Evolutionary conservation across 2,888 invertebrate genomes (phyloP).

Genomic region (Xestia ashworthii): DNA sequence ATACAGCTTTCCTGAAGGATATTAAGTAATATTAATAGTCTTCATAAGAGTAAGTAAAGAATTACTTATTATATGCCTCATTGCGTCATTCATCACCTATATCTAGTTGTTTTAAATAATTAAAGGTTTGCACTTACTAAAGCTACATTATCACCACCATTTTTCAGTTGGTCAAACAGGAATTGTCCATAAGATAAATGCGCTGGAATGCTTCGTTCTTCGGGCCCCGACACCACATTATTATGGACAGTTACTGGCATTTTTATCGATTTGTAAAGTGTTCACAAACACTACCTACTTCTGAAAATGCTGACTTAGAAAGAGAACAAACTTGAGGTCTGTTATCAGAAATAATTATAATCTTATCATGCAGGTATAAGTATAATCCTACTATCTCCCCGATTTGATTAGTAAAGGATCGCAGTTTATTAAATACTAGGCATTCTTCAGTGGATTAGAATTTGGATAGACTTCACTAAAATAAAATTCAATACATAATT

Average conservation of each 20-base stretch:
- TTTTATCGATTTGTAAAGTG: slow-evolving; percentile 17
- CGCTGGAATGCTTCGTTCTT: slow-evolving; percentile 84
- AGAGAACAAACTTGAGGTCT: slow-evolving; percentile 31
- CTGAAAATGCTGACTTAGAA: slow-evolving; percentile 25
- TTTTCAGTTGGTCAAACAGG: slow-evolving; percentile 88
- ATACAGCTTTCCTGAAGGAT: neutral
- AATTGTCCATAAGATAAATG: slow-evolving; percentile 90
- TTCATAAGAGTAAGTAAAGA: neutral
- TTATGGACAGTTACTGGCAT: slow-evolving; percentile 80
- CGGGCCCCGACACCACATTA: slow-evolving; percentile 85
- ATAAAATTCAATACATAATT: neutral
- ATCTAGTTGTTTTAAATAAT: neutral
- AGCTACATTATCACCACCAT: slow-evolving; percentile 86
- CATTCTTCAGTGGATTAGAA: slow-evolving; percentile 13
- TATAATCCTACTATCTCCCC: slow-evolving; percentile 45
- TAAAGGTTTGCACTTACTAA: slow-evolving; percentile 77
- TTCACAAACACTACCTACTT: slow-evolving; percentile 12
- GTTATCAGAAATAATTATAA: slow-evolving; percentile 45
- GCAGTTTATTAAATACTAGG: neutral
- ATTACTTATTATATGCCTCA: neutral
- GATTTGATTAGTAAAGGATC: slow-evolving; percentile 43
- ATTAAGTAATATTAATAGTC: neutral
- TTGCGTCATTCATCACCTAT: no score
- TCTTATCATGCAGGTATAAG: slow-evolving; percentile 39
- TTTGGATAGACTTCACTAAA: neutral